Conservation (phyloP, 2,797 vertebrate species). For the Melanotaenia maccullochi region DNA sequence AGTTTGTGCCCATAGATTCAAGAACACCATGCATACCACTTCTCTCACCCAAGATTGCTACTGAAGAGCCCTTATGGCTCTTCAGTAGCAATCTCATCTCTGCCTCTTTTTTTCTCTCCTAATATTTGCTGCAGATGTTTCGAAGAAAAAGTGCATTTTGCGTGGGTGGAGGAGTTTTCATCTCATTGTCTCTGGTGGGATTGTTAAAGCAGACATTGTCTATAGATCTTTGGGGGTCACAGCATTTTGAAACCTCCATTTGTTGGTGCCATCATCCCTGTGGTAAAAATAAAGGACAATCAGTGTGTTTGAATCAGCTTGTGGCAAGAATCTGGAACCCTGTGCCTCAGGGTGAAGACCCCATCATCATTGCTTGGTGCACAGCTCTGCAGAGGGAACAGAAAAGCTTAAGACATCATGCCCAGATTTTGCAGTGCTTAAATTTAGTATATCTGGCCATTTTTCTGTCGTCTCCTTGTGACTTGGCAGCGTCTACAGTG, state of each 20-base stretch:
- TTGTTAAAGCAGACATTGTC: conserved; percentile 65
- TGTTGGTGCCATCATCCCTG: conserved; percentile 61
- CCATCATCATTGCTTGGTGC: conserved; percentile 52
- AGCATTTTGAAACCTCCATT: conserved; percentile 70
- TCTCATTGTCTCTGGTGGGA: conserved; percentile 58
- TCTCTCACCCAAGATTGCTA: conserved; percentile 48
- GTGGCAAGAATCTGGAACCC: conserved; percentile 56
- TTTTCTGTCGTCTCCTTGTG: conserved; percentile 56
- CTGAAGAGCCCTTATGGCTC: conserved; percentile 40
- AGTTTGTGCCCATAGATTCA: conserved; percentile 71
- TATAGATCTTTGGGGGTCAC: conserved; percentile 71
- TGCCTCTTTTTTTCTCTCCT: conserved; percentile 41
- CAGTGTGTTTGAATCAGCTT: conserved; percentile 66
- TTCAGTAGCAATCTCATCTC: conserved; percentile 62
- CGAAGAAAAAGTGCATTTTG: conserved; percentile 64
- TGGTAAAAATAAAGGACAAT: conserved; percentile 73
- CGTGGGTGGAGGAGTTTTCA: conserved; percentile 59
- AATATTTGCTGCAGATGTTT: conserved; percentile 64
- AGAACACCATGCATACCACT: conserved; percentile 71
- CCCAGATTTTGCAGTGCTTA: conserved; percentile 60
- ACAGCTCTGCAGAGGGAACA: conserved; percentile 43
- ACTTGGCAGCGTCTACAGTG: conserved; percentile 63
- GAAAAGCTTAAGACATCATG: conserved; percentile 69
- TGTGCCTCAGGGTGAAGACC: conserved; percentile 63
- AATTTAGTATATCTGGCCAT: conserved; percentile 50